A percentile compares a stretch with the other conserved stretches of the same genome.
phyloP scores from a whole-genome alignment of 2,888 invertebrate species.

The Pristionchus arcanus region DNA sequence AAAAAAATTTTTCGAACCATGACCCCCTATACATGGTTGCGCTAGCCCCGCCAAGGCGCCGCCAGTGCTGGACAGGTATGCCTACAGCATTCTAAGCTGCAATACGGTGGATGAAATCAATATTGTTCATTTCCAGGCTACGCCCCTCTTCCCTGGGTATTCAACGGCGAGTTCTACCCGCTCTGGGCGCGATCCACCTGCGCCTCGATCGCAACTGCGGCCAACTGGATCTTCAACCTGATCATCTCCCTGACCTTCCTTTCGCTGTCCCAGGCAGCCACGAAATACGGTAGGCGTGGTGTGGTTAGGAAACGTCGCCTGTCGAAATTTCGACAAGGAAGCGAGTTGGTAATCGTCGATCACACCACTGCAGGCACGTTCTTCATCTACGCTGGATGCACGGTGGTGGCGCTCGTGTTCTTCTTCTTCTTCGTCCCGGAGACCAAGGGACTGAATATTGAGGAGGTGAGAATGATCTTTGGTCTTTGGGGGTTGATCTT shows the following conservation, averaged over 20 bases:
- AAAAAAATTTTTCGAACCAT: too few relatives aligned
- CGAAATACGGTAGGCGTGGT: constrained; percentile 71
- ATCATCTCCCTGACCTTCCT: constrained; percentile 82
- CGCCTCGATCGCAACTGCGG: constrained; percentile 68
- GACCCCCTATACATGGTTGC: too few relatives aligned
- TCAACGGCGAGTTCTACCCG: constrained; percentile 83
- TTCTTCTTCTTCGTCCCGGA: constrained; percentile 82
- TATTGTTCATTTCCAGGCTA: constrained; percentile 79
- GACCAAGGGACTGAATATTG: constrained; percentile 82
- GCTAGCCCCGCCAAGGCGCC: too few relatives aligned
- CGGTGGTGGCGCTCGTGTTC: constrained; percentile 81
- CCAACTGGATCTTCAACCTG: constrained; percentile 82
- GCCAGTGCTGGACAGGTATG: too few relatives aligned
- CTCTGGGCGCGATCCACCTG: constrained; percentile 82
- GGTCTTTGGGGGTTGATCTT: background rate
- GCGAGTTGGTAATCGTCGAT: background rate
- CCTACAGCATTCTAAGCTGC: too few relatives aligned
- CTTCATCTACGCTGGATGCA: constrained; percentile 82
- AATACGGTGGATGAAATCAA: too few relatives aligned
- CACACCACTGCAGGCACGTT: constrained; percentile 81
- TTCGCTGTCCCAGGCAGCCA: constrained; percentile 71
- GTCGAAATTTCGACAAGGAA: background rate
- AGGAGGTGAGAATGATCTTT: constrained; percentile 79
- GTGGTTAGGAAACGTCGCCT: constrained; percentile 8
- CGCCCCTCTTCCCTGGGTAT: constrained; percentile 83